These are phyloP conservation scores for Marmota monax DNA, from an alignment of 2,113 vertebrate species.

Conservation along the genomic window DNA sequence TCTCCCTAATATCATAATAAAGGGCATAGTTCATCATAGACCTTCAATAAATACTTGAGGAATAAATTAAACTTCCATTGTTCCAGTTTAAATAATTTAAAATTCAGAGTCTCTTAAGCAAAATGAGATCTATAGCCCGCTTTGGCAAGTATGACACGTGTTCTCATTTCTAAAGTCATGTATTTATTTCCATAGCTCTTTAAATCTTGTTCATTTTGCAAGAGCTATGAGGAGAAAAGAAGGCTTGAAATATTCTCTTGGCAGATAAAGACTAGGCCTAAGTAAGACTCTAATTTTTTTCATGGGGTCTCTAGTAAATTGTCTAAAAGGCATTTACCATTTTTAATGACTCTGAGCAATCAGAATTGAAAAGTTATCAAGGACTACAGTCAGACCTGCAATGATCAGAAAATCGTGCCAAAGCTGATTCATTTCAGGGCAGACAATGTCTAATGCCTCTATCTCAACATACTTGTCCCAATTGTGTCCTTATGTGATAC, in stretches of 20 bases:
- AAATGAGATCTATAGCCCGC: not conserved
- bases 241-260: not conserved
- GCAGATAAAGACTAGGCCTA: not conserved
- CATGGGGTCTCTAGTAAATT: not conserved
- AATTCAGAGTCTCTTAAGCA: not conserved
- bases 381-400: not conserved
- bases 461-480: not conserved
- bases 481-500: not conserved
- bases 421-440: not conserved
- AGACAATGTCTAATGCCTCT: not conserved
- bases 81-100: not conserved
- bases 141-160: not conserved
- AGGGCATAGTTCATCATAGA: not conserved
- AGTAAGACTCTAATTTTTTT: constrained; percentile 26
- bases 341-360: not conserved
- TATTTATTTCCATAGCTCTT: not conserved
- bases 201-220: constrained; percentile 13
- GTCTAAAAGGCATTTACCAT: constrained; percentile 30
- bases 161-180: not conserved
- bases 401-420: not conserved
- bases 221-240: not conserved
- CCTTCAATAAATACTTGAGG: not conserved
- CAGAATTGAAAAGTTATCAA: not conserved
- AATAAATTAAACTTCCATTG: not conserved
- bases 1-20: not conserved